Evolutionary conservation across 2,797 vertebrate species (phyloP), one percentile per base, ranked within the genome.

Genomic region (Hipposideros larvatus): DNA sequence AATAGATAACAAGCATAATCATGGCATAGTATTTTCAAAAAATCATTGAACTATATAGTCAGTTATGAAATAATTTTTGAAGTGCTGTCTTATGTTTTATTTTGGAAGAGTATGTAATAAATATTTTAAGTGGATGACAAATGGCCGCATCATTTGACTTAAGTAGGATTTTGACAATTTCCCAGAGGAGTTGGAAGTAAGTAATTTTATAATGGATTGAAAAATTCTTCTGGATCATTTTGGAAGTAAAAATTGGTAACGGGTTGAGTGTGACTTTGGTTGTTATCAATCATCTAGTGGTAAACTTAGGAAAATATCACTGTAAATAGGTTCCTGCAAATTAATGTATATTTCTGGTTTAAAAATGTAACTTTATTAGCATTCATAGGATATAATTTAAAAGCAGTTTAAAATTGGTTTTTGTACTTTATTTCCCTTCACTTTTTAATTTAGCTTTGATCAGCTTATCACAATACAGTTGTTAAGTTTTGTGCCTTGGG

Each of bases 131-230:
- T 87, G 48, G 16, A 0, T 90, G 70, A 37, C n/a, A 94, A 80
- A 66, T 51, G 73, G 26, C 43, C 48, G 34, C 70, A 61, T 82
- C 22, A 68, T 93, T 94, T 89, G 66, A 74, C 53, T 51, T 83
- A 48, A 48, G n/a, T 18, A 78, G 43, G 24, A 37, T 88, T 84
- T 87, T 85, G n/a, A 71, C 11, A 7, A n/a, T 74, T 70, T 46
- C 13, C 48, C 61, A 63, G 21, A 53, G 22, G n/a, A 73, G 77
- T 82, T 73, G 9, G 48, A 95, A 63, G 10, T 86, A 80, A 19
- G 21, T 87, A 22, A 63, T 94, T 93, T 61, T 89, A 34, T 91
- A 75, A 68, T 95, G 85, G 21, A 85, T 46, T 74, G 43, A 63
- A 88, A 84, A 79, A 31, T 71, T 82, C 28, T 66, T 68, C 31